phyloP scores from a whole-genome alignment of 2,797 vertebrate species.

The Buceros bicornis region DNA sequence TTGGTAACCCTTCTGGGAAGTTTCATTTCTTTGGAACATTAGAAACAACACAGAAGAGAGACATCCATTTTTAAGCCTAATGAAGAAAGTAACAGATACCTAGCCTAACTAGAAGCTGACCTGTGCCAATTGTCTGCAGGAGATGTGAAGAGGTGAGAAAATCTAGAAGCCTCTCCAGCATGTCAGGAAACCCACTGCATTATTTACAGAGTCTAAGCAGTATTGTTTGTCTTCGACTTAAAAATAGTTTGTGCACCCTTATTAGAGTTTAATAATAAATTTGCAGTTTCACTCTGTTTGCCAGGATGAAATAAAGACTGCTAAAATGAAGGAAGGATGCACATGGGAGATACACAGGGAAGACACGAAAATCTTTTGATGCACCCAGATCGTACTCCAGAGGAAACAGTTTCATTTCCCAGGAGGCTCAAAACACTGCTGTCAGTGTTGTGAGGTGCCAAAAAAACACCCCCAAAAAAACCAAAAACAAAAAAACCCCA shows the following conservation, averaged over 20 bases:
- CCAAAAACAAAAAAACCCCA: neutral
- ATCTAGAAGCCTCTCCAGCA: neutral
- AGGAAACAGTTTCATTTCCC: neutral
- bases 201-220: conserved; percentile 17
- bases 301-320: neutral
- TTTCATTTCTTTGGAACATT: neutral
- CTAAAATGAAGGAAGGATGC: neutral
- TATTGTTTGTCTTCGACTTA: neutral
- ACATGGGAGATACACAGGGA: accelerated
- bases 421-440: neutral
- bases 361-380: neutral
- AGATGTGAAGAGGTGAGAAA: conserved; percentile 15
- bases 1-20: neutral
- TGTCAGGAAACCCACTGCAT: conserved; percentile 14
- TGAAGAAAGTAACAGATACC: neutral
- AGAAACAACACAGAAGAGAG: neutral
- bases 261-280: conserved; percentile 36
- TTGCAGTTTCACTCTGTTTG: neutral
- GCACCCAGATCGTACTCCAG: neutral
- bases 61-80: neutral
- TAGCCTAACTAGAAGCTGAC: neutral
- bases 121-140: neutral
- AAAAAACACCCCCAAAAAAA: neutral
- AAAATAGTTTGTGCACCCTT: conserved; percentile 31
- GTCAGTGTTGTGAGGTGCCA: neutral